phyloP scores from a whole-genome alignment of 2,113 vertebrate species.

The Aspidoscelis tigris region DNA sequence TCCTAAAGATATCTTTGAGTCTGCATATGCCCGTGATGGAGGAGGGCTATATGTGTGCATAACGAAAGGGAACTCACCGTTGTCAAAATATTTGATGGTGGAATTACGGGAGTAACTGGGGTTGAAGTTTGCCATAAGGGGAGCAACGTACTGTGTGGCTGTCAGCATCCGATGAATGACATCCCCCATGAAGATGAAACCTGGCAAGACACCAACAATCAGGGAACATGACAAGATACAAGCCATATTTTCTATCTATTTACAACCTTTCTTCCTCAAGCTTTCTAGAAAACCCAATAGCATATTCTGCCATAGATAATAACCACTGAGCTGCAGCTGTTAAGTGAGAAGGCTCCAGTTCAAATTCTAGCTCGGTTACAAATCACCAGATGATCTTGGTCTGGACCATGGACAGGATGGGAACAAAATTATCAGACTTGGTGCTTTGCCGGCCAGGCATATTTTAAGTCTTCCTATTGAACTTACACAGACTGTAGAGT shows the following conservation, averaged over 20 bases:
- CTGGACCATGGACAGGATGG: background rate
- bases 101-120: slow-evolving; percentile 91
- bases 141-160: slow-evolving; percentile 92
- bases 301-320: background rate
- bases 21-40: background rate
- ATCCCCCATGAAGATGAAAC: slow-evolving; percentile 93
- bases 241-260: background rate
- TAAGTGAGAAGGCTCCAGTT: background rate
- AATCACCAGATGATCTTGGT: background rate
- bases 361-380: background rate
- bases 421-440: background rate
- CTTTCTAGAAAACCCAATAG: background rate
- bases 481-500: background rate
- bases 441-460: background rate
- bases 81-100: slow-evolving; percentile 90
- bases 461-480: too few species aligned
- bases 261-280: background rate
- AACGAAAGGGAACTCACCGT: slow-evolving; percentile 77
- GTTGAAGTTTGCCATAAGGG: slow-evolving; percentile 98
- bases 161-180: slow-evolving; percentile 95
- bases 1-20: background rate
- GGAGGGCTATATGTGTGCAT: background rate
- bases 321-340: background rate
- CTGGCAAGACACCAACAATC: slow-evolving; percentile 61
- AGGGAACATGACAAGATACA: fast-evolving